Evolutionary conservation across 1,140 invertebrate genomes (phyloP), one percentile per base, ranked within the genome.

Genomic region (Heliconius melpomene): DNA sequence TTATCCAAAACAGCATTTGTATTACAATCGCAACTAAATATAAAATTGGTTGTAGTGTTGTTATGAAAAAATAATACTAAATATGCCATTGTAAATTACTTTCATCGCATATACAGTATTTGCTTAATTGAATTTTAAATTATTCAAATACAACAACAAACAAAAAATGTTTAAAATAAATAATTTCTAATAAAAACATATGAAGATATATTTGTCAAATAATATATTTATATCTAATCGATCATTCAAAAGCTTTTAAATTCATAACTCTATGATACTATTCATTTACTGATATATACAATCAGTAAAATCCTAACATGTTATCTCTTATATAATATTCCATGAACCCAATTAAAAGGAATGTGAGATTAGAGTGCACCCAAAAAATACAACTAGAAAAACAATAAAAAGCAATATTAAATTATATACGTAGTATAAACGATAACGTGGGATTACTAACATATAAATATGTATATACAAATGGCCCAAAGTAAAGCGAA

Each of bases 281-380:
- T 66, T 66, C 60, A 66, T 66, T 66, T 66, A 66, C 60, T 29
- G 60, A 66, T 16, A 66, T 66, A 66, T 29, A 29, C 50, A 77
- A 40, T 77, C 75, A 78, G 70, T 78, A 78, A 71, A 73, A 32
- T 78, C 54, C 11, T 78, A 57, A 78, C 72, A 60, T 60, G 46
- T 57, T 52, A 78, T 32, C 66, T 57, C 79, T 80, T 79, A 75
- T 60, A 76, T 66, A 60, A 77, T 72, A 78, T 78, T 78, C 79
- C 74, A 77, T 73, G 70, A 66, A 75, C 79, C 75, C 70, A 77
- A 74, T 80, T 80, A 26, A 74, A 75, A 77, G 79, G 79, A 80
- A 80, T 80, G 79, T 80, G 79, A 80, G 79, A 80, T 77, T 77
- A 72, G 32, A 77, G 79, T 80, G 79, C 75, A 73, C 52, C 71